Base-by-base conservation (phyloP, 1,140 invertebrate genomes). In the Neotoxoptera formosana region DNA sequence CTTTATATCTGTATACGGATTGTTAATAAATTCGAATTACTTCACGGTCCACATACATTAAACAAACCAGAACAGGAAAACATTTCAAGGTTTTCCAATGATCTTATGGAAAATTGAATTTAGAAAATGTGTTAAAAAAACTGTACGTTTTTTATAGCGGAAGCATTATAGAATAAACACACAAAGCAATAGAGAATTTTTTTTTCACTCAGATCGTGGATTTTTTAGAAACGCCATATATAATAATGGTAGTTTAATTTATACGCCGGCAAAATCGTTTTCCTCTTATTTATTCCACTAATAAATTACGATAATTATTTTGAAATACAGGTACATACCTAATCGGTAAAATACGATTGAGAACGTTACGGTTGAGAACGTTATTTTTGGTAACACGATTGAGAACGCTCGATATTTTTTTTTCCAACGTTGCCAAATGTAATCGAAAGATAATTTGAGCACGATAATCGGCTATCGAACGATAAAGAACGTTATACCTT, bases 21-120 rank as follows among this genome's bases (percentile, higher is more conserved):
- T 76, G 0, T n/a, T 67, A n/a, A 41, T 2, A 41, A 41, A 67
- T 67, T 76, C 14, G 6, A 34, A 76, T 76, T 84, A 87, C 25
- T 45, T 47, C 45, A 87, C 45, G 84, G 84, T 87, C 6, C 84
- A 86, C 41, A 86, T 87, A 41, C 83, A 84, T 84, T 87, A 87
- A 48, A 47, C 48, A 76, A 17, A 87, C 84, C 45, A n/a, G 84
- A 87, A 87, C 14, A 87, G 84, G 41, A 87, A 87, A 87, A 87
- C 14, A 17, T 87, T 87, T 87, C 84, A 87, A 87, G 84, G 84
- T 87, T 87, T 87, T 87, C 11, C 7, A 20, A 7, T 11, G 83
- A 87, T 3, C 4, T 14, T 45, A 30, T 48, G 84, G 45, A 87
- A 47, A 87, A 87, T 87, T 45, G 7, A 45, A 14, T 87, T 47